Evolutionary conservation across 2,797 vertebrate genomes (phyloP).

Genomic region (Cossypha caffra): DNA sequence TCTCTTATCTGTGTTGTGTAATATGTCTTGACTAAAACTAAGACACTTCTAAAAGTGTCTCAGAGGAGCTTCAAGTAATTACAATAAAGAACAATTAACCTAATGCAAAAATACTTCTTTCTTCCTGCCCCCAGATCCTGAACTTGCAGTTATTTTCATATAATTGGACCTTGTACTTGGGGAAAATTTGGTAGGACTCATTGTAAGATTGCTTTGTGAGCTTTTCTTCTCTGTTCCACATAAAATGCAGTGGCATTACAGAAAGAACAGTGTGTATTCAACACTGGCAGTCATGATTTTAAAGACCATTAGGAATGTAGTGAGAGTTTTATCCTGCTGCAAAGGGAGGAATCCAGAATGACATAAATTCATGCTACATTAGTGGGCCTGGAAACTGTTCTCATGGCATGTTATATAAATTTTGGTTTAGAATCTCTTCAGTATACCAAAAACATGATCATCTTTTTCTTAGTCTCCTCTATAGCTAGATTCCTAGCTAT

Average conservation of each 20-base stretch:
- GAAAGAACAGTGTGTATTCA: background rate
- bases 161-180: background rate
- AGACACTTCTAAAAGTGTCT: background rate
- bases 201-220: background rate
- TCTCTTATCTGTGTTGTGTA: background rate
- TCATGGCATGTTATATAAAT: background rate
- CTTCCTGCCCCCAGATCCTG: background rate
- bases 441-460: background rate
- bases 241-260: background rate
- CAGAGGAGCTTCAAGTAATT: slow-evolving; percentile 5
- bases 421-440: background rate
- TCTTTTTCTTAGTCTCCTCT: background rate
- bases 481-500: background rate
- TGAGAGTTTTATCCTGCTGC: background rate
- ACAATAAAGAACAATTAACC: background rate
- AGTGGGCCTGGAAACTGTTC: background rate
- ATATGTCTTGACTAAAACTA: background rate
- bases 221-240: background rate
- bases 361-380: background rate
- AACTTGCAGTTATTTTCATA: background rate
- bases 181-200: background rate
- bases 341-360: background rate
- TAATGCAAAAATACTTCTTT: background rate
- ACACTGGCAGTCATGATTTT: background rate
- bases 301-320: background rate